phyloP scores from a whole-genome alignment of 2,113 vertebrate species.

The Odontophorus gujanensis region DNA sequence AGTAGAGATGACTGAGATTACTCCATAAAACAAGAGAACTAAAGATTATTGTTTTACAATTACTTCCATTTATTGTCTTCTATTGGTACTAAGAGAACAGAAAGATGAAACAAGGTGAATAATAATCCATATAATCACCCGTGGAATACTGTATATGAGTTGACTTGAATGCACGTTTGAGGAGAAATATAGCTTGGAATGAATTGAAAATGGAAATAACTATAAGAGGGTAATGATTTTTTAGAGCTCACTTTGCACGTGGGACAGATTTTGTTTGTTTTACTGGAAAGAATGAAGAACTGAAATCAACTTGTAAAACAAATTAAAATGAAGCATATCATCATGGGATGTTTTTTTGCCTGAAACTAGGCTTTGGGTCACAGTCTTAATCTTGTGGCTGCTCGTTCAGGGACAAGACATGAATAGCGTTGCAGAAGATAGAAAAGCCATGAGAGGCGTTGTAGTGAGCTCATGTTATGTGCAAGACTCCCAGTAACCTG shows the following conservation, averaged over 20 bases:
- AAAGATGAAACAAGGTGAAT: background rate
- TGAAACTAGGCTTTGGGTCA: background rate
- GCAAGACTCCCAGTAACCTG: background rate
- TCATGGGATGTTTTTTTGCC: background rate
- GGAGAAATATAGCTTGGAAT: background rate
- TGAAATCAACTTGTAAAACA: background rate
- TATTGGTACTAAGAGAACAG: background rate
- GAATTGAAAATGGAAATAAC: background rate
- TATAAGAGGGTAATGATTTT: background rate
- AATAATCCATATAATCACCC: background rate
- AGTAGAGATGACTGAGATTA: background rate
- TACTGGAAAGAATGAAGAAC: background rate
- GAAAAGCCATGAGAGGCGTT: background rate
- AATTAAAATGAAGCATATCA: background rate
- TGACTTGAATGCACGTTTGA: background rate
- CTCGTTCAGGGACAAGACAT: background rate
- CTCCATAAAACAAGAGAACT: background rate
- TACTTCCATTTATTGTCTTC: background rate
- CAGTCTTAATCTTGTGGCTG: background rate
- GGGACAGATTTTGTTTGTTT: background rate
- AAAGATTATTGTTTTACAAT: background rate
- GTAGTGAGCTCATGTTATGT: background rate
- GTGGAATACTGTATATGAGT: background rate
- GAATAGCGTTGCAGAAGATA: background rate
- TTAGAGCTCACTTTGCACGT: background rate